Conservation (phyloP, 2,113 vertebrate genomes). For the Trichomycterus rosablanca region DNA sequence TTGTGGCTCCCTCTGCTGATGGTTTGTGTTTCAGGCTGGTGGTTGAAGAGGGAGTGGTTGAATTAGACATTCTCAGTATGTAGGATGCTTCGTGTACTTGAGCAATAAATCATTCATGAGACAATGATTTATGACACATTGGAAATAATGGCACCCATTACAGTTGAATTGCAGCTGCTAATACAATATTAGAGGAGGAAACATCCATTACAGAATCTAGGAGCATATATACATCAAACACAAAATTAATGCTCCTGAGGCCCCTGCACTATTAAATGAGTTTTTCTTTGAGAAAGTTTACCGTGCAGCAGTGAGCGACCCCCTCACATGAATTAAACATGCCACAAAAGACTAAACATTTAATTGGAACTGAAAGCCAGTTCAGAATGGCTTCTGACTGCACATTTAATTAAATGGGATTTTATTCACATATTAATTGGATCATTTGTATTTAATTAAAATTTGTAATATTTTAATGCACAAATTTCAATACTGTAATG, state of each 20-base stretch:
- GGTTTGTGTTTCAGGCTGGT: conserved; percentile 2
- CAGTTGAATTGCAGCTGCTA: conserved; percentile 49
- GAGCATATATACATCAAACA: conserved; percentile 44
- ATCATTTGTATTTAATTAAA: too few species aligned
- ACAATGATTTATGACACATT: conserved; percentile 42
- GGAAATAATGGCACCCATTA: conserved; percentile 46
- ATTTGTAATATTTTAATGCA: too few species aligned
- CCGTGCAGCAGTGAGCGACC: conserved; percentile 10
- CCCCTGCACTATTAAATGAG: conserved; percentile 29
- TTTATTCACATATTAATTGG: too few species aligned
- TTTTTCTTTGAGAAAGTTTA: conserved; percentile 29
- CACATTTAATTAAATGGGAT: too few species aligned
- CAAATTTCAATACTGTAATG: too few species aligned
- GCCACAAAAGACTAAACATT: conserved; percentile 53
- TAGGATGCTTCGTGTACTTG: conserved; percentile 26
- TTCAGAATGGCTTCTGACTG: too few species aligned
- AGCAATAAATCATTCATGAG: conserved; percentile 43
- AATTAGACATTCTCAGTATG: conserved; percentile 14
- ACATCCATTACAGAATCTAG: conserved; percentile 28
- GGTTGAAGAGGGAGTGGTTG: conserved; percentile 20
- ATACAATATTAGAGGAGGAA: conserved; percentile 50
- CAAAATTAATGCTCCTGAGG: conserved; percentile 13
- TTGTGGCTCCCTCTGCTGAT: conserved; percentile 45
- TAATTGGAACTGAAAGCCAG: conserved; percentile 63
- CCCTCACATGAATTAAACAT: conserved; percentile 64